Conservation (phyloP, 2,113 vertebrate genomes). For the Callocephalon fimbriatum region DNA sequence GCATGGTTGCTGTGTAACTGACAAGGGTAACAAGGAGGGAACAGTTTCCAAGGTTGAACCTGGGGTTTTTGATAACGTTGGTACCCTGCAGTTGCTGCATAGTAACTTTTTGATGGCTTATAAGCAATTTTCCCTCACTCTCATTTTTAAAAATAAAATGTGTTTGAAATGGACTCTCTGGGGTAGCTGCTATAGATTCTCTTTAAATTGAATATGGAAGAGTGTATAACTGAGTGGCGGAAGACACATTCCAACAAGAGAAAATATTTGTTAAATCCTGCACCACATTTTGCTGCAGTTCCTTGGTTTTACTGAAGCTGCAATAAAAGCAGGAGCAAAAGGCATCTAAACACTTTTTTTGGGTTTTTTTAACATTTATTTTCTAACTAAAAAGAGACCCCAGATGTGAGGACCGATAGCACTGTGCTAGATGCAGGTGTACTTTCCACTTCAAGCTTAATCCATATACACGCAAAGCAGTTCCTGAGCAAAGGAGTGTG, state of each 20-base stretch:
- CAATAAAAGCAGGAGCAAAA: background rate
- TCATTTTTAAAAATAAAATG: background rate
- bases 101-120: background rate
- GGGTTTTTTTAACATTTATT: background rate
- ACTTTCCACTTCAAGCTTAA: slow-evolving; percentile 23
- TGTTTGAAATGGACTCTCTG: background rate
- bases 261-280: background rate
- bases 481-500: background rate
- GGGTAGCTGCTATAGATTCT: background rate
- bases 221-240: background rate
- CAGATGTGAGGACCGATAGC: background rate
- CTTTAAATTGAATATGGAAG: background rate
- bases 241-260: background rate
- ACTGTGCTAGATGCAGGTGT: background rate
- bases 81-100: background rate
- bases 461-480: background rate
- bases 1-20: background rate
- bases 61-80: accelerated
- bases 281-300: background rate
- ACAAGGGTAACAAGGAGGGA: background rate
- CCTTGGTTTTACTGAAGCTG: background rate
- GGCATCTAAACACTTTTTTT: background rate
- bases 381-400: background rate
- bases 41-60: background rate
- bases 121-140: background rate